phyloP scores from a whole-genome alignment of 2,113 vertebrate genomes.

The Xenopus laevis region DNA sequence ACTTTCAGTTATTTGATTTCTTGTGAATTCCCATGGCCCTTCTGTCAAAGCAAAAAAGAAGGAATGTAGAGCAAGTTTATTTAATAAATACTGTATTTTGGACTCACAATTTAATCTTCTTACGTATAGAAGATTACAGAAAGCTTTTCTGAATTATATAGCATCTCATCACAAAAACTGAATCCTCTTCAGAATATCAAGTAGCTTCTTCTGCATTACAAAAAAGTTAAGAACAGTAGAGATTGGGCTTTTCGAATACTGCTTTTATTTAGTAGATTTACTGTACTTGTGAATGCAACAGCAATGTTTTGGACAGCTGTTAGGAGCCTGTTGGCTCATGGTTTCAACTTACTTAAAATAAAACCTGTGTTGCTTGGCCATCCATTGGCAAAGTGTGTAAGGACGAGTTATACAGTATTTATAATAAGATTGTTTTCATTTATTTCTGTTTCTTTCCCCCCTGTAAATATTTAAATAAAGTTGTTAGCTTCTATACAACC shows the following conservation, averaged over 20 bases:
- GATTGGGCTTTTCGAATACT: slow-evolving; percentile 4
- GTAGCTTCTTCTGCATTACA: slow-evolving; percentile 23
- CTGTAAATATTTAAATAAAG: no score
- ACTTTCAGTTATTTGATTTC: background rate
- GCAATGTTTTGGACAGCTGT: background rate
- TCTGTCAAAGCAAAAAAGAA: background rate
- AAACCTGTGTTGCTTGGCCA: no score
- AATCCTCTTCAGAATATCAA: slow-evolving; percentile 37
- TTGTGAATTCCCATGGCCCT: background rate
- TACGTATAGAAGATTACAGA: slow-evolving; percentile 35
- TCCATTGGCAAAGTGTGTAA: no score
- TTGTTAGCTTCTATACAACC: no score
- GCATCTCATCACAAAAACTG: slow-evolving; percentile 28
- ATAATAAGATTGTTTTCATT: no score
- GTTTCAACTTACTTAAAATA: no score
- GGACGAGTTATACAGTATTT: no score
- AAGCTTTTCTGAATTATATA: slow-evolving; percentile 36
- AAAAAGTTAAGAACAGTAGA: background rate
- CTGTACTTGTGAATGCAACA: background rate
- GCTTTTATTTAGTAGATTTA: background rate
- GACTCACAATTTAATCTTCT: slow-evolving; percentile 32
- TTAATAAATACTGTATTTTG: slow-evolving; percentile 35
- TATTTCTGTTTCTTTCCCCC: no score
- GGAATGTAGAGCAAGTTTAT: slow-evolving; percentile 23
- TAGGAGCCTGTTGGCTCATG: background rate